These are phyloP conservation scores for Chrysochloris asiatica DNA, from an alignment of 2,113 vertebrate genomes.

Conservation along the genomic window DNA sequence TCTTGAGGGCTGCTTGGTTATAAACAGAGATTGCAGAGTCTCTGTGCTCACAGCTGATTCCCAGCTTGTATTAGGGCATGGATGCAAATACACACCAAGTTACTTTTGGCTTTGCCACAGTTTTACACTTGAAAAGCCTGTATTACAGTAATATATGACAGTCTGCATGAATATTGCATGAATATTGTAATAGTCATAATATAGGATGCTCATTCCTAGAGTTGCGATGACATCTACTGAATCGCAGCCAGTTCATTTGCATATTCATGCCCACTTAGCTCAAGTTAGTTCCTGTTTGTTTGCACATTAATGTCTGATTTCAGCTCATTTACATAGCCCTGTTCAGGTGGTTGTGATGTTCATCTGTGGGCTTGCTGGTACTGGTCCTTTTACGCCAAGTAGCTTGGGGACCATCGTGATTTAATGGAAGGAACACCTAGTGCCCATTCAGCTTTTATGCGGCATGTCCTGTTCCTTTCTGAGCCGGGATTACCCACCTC, in stretches of 20 bases:
- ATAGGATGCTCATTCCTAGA: conserved; percentile 77
- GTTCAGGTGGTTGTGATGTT: conserved; percentile 74
- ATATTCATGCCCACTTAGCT: conserved; percentile 78
- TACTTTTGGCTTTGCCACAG: conserved; percentile 67
- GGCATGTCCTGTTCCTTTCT: too few species aligned
- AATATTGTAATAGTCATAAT: conserved; percentile 80
- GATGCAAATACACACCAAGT: conserved; percentile 62
- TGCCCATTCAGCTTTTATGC: not conserved
- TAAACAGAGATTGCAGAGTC: not conserved
- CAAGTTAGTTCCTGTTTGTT: conserved; percentile 77
- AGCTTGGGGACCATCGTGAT: not conserved
- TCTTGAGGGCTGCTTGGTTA: not conserved
- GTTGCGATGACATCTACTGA: conserved; percentile 75
- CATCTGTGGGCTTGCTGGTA: conserved; percentile 36
- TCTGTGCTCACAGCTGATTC: conserved; percentile 43
- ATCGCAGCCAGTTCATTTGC: conserved; percentile 77
- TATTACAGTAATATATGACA: conserved; percentile 64
- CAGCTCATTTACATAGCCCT: conserved; percentile 73
- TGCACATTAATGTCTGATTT: conserved; percentile 79
- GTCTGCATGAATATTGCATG: conserved; percentile 66
- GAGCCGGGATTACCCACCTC: too few species aligned
- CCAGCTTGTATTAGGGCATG: conserved; percentile 27
- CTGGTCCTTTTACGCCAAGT: conserved; percentile 12
- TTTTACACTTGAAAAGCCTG: conserved; percentile 60
- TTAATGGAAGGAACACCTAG: not conserved